Evolutionary conservation across 2,113 vertebrate species (phyloP), one percentile per base, ranked within the genome.

Genomic region (Onychorhynchus coronatus): DNA sequence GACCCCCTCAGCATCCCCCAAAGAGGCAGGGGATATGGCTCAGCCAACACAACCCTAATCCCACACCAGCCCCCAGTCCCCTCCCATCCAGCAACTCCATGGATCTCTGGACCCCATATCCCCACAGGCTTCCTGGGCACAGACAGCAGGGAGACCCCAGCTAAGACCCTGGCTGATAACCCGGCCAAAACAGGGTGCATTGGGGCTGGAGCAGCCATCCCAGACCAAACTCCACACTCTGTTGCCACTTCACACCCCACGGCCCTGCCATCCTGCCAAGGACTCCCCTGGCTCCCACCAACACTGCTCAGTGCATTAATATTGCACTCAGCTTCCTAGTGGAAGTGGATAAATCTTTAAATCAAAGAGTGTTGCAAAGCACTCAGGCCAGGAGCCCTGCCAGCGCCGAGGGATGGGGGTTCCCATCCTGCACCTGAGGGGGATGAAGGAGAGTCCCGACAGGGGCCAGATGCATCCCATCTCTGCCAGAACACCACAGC

Each of bases 311-410:
- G 75, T 52, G 75, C 63, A 82, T 94, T 62, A 91, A 93, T 94
- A 85, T 83, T 96, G 47, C 67, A 83, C 83, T 70, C 8, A 3
- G 63, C 72, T 94, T 89, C 68, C 41, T 7, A 50, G 14, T 74
- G 73, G 19, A 88, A 95, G 82, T 22, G 37, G 63, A 91, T 76
- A 85, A 83, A 91, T 80, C 91, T 86, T 93, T 94, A 93, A 95
- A 85, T 85, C 66, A 62, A 88, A 80, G 74, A 53, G 70, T 0
- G 0, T 49, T 61, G 83, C 1, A 0, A 80, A 92, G 77, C 6
- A 6, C 35, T 37, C 41, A 73, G 67, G 65, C 37, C 2, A 3
- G 44, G 31, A 85, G 78, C 56, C 12, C 33, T 91, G 59, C 31
- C 7, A 9, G 72, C 53, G 50, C 41, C 4, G 55, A 89, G 33